Percentiles rank a stretch among this genome's conserved stretches.
Evolutionary conservation across 2,113 vertebrate genomes (phyloP).

Genomic region (Lepisosteus osseus): DNA sequence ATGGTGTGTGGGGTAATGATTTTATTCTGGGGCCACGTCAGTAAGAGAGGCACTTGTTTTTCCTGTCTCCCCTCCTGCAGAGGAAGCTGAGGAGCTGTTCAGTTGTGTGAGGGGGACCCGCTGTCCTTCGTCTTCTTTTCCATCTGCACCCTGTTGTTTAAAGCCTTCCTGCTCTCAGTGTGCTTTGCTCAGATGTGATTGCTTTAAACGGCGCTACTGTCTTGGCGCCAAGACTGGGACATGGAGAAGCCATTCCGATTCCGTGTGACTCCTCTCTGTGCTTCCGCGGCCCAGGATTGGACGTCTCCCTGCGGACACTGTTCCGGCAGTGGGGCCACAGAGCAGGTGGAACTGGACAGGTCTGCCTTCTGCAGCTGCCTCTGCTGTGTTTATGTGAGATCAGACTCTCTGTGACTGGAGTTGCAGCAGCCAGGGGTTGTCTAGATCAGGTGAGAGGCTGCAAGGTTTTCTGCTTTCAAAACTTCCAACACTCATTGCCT

Average conservation of each 20-base stretch:
- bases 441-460: too few relatives aligned
- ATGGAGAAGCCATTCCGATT: background rate
- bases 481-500: too few relatives aligned
- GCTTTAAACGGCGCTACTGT: slow-evolving; percentile 1
- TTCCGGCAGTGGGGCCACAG: background rate
- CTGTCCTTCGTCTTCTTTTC: background rate
- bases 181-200: background rate
- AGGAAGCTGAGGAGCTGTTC: too few relatives aligned
- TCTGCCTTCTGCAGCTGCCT: too few relatives aligned
- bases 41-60: slow-evolving; percentile 38
- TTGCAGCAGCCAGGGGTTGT: too few relatives aligned
- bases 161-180: background rate
- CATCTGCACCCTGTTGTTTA: background rate
- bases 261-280: background rate
- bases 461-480: too few relatives aligned
- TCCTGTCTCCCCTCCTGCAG: slow-evolving; percentile 32
- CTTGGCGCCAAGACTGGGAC: background rate
- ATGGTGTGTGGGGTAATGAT: slow-evolving; percentile 38
- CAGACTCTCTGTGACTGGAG: too few relatives aligned
- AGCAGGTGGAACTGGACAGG: too few relatives aligned
- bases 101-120: too few relatives aligned
- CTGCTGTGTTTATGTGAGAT: too few relatives aligned
- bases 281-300: background rate
- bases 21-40: slow-evolving; percentile 54
- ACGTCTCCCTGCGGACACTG: background rate